phyloP scores from a whole-genome alignment of 1,140 invertebrate species.

The Chlorops oryzae region DNA sequence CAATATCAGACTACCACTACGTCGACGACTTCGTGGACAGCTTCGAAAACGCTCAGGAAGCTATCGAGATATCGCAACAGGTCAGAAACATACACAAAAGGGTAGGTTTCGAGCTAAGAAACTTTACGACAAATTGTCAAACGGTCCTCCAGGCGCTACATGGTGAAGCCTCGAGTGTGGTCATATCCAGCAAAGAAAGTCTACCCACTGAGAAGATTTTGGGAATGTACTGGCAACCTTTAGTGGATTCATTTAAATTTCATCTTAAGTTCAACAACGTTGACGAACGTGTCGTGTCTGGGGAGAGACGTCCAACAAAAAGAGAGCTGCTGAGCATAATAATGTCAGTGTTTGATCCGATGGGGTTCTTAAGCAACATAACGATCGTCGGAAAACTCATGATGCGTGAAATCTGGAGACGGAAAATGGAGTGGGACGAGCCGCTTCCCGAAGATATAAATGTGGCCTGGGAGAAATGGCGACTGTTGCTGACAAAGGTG shows the following conservation, averaged over 20 bases:
- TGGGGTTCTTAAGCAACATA: conserved; percentile 41
- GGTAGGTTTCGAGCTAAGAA: conserved; percentile 21
- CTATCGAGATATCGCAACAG: conserved; percentile 14
- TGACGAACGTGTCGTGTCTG: neutral
- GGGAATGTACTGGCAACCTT: conserved; percentile 13
- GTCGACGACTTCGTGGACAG: conserved; percentile 43
- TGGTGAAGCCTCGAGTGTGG: neutral
- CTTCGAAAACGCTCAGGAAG: conserved; percentile 14
- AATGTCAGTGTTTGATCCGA: conserved; percentile 41
- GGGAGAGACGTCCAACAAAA: conserved; percentile 25
- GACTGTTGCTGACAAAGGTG: conserved; percentile 14
- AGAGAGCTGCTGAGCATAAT: conserved; percentile 27
- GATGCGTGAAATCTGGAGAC: conserved; percentile 41
- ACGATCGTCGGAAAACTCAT: conserved; percentile 41
- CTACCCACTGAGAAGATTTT: conserved; percentile 12
- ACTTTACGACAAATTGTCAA: conserved; percentile 16
- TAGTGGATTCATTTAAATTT: conserved; percentile 7
- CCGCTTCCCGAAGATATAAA: no score
- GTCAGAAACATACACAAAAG: conserved; percentile 16
- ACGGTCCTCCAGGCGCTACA: neutral
- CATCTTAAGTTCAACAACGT: conserved; percentile 2
- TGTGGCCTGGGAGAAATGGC: no score
- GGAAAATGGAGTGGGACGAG: conserved; percentile 41
- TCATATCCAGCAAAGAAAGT: conserved; percentile 6
- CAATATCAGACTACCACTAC: conserved; percentile 35